Evolutionary conservation across 2,888 invertebrate genomes (phyloP), one percentile per base, ranked within the genome.

Genomic region (Drosophila mimetica): DNA sequence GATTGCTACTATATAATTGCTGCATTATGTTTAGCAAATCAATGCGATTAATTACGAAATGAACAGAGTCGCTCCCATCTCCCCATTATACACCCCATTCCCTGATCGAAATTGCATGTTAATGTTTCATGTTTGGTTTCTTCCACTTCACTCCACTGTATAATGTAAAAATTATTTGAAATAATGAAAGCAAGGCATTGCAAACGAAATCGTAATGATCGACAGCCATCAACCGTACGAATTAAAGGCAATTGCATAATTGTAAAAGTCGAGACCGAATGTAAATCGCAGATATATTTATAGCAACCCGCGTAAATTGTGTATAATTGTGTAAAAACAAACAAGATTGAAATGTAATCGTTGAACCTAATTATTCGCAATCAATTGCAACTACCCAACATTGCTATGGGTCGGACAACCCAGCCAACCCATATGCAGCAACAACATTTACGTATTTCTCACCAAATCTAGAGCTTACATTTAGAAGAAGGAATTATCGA

Each of bases 381-480:
- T 37, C 37, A 30, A 42, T 34, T 60, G 60, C 63, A 63, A 48
- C 32, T 41, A 61, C 48, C 61, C 63, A 60, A 14, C 61, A 54
- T 16, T 54, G 46, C 42, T 42, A 67, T 34, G 47, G 71, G 39
- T n/a, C 30, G 30, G 55, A 7, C 52, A 41, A 48, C 41, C 34
- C 52, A 41, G 44, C 41, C 34, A 42, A 25, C 13, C 58, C 48
- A 50, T 18, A 16, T 18, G 30, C 61, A 65, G 58, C 39, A 52
- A 39, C 54, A 64, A 75, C 78, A 64, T 76, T 77, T 67, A 75
- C 69, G 86, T 80, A 82, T 83, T 86, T 81, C 63, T 78, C 67
- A 82, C 84, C 84, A 82, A 82, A 82, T 84, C 84, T 86, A 82
- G 82, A 86, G 84, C 82, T 86, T 86, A 82, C 70, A 83, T 63